A percentile compares a stretch with the other conserved stretches of the same genome.
Conservation (phyloP, 2,113 vertebrate genomes). For the Catharus fuscescens region DNA sequence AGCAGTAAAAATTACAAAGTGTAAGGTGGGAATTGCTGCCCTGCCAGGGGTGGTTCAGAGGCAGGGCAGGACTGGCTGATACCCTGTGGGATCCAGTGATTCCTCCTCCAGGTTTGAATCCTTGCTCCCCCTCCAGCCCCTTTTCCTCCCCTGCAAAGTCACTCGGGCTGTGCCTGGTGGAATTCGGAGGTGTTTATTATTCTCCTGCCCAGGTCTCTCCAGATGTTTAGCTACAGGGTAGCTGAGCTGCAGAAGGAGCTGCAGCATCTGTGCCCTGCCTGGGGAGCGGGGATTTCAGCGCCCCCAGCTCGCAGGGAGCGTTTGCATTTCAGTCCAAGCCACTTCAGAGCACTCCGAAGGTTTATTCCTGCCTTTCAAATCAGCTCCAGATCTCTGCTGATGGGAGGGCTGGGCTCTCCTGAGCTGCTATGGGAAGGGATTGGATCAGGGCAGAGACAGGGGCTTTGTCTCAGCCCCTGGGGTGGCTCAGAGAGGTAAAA, state of each 20-base stretch:
- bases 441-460: not conserved
- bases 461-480: not conserved
- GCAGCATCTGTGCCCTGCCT: constrained; percentile 76
- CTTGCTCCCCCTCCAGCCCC: not conserved
- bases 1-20: not conserved
- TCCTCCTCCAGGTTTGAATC: not conserved
- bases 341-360: constrained; percentile 54
- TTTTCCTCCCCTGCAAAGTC: not conserved
- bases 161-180: constrained; percentile 38
- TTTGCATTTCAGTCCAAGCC: constrained; percentile 53
- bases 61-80: fast-evolving
- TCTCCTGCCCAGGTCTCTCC: constrained; percentile 67
- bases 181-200: constrained; percentile 60
- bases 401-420: not conserved
- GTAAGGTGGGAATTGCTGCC: not conserved
- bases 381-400: not conserved
- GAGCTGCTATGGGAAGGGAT: not conserved
- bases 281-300: constrained; percentile 72
- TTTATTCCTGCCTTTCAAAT: constrained; percentile 63
- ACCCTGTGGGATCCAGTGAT: fast-evolving
- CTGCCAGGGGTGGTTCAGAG: not conserved
- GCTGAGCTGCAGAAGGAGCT: constrained; percentile 60
- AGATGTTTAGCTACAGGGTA: constrained; percentile 85
- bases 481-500: not conserved
- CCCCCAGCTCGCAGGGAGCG: constrained; percentile 66